A percentile compares a stretch with the other conserved stretches of the same genome.
Conservation (phyloP, 2,888 invertebrate species). For the Chelonus formosanus region DNA sequence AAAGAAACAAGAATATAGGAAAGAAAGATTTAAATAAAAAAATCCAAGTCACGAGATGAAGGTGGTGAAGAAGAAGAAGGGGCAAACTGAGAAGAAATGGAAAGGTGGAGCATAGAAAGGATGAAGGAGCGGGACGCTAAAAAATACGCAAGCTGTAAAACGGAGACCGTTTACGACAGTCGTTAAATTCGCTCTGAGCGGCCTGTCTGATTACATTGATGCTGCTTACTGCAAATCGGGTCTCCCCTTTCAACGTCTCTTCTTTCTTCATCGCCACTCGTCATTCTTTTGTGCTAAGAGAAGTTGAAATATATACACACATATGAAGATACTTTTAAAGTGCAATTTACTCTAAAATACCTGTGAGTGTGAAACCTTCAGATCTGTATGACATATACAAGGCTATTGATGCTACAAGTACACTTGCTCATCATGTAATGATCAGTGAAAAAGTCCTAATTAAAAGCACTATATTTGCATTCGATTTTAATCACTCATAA, state of each 20-base stretch:
- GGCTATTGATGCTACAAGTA: no score
- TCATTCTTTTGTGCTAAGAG: no score
- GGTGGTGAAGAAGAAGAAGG: slow-evolving; percentile 27
- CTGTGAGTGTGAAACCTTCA: no score
- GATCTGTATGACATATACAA: no score
- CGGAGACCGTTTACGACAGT: slow-evolving; percentile 57
- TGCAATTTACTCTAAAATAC: no score
- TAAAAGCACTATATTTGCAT: no score
- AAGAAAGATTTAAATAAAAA: slow-evolving; percentile 13
- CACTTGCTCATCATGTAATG: no score
- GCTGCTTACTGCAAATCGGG: slow-evolving; percentile 48
- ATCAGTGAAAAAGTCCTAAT: no score
- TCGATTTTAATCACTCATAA: no score
- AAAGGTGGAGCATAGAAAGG: slow-evolving; percentile 28
- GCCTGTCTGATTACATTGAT: slow-evolving; percentile 59
- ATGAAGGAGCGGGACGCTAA: slow-evolving; percentile 35
- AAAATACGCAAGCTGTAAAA: slow-evolving; percentile 50
- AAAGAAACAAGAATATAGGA: slow-evolving; percentile 5
- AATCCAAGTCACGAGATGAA: slow-evolving; percentile 24
- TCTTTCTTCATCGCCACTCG: slow-evolving; percentile 15
- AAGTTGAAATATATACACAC: no score
- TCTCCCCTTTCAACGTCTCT: slow-evolving; percentile 18
- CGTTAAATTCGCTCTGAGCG: slow-evolving; percentile 57
- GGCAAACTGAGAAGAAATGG: slow-evolving; percentile 29
- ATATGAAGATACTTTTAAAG: no score